These are phyloP conservation scores for Volucella bombylans DNA, from an alignment of 2,888 invertebrate genomes.

Conservation along the genomic window DNA sequence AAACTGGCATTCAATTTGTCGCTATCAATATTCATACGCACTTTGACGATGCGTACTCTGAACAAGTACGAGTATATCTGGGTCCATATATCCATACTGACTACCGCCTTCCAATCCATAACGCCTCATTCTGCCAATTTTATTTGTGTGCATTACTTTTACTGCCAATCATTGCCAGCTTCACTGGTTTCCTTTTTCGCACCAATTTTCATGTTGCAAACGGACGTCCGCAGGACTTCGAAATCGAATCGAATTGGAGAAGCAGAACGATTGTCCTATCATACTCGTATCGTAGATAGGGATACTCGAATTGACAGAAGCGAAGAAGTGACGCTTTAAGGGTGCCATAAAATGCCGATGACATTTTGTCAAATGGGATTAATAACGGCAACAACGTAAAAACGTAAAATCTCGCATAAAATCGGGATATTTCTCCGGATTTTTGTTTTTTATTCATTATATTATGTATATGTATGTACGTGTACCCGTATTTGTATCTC, in stretches of 20 bases:
- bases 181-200: constrained; percentile 18
- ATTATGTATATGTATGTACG: background rate
- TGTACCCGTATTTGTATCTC: no score
- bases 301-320: constrained; percentile 4
- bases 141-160: constrained; percentile 48
- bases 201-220: background rate
- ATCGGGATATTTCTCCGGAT: constrained; percentile 37
- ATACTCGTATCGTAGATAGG: background rate
- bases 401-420: constrained; percentile 23
- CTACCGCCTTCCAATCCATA: background rate
- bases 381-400: constrained; percentile 48
- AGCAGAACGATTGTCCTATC: background rate
- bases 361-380: constrained; percentile 69
- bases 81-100: background rate
- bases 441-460: constrained; percentile 15
- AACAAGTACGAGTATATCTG: background rate
- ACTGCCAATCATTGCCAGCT: constrained; percentile 57
- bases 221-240: background rate
- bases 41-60: constrained; percentile 33
- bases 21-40: constrained; percentile 68
- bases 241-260: constrained; percentile 35
- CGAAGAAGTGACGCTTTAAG: background rate
- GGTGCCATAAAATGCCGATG: constrained; percentile 40
- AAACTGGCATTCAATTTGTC: constrained; percentile 68
- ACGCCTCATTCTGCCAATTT: background rate